Conservation (phyloP, 2,797 vertebrate species). For the Chaetodon trifasciatus region DNA sequence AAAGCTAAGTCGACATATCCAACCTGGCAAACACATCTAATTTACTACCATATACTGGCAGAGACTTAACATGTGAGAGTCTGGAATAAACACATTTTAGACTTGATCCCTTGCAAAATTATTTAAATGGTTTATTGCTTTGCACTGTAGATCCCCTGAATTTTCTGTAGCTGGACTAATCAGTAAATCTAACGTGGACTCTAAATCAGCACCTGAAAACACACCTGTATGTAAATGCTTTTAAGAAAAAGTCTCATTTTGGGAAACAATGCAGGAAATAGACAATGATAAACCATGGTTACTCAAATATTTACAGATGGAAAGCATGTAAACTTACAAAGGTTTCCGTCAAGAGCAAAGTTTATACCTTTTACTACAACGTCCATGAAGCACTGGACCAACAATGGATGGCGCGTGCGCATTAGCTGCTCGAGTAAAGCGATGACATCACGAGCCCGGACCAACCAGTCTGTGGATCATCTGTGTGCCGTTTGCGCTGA, state of each 20-base stretch:
- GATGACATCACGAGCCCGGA: conserved; percentile 86
- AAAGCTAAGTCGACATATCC: neutral
- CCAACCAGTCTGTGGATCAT: conserved; percentile 64
- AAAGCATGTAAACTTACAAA: too few relatives aligned
- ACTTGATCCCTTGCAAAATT: too few relatives aligned
- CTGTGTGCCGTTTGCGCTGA: conserved; percentile 26
- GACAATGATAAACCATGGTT: neutral
- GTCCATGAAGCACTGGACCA: conserved; percentile 34
- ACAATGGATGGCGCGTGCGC: conserved; percentile 76
- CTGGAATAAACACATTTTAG: neutral
- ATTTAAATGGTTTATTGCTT: neutral
- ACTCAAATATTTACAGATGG: neutral
- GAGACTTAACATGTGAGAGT: neutral
- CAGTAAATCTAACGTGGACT: neutral
- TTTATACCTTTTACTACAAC: conserved; percentile 38
- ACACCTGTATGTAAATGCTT: neutral
- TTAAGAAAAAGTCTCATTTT: neutral
- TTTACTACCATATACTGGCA: neutral
- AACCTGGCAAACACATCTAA: neutral
- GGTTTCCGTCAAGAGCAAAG: neutral
- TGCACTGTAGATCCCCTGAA: too few relatives aligned
- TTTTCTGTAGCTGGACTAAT: neutral
- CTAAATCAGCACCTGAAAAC: too few relatives aligned
- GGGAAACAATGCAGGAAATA: neutral
- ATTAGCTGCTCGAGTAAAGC: conserved; percentile 63